Evolutionary conservation across 2,888 invertebrate species (phyloP).

Genomic region (Chirona hameri): DNA sequence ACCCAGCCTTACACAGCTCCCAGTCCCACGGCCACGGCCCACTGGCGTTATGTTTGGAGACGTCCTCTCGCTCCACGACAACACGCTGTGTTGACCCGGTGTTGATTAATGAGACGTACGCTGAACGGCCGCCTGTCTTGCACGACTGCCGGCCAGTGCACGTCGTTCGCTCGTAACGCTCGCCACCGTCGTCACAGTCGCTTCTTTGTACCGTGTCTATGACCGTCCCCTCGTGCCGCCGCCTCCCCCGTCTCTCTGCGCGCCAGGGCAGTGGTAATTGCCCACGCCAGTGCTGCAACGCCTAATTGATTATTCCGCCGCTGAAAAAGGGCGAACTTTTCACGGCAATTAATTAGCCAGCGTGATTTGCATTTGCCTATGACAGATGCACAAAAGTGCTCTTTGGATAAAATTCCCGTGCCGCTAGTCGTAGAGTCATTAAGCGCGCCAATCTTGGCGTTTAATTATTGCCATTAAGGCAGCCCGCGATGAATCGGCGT

Average conservation of each 20-base stretch:
- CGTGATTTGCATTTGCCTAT: slow-evolving; percentile 23
- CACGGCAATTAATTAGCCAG: slow-evolving; percentile 10
- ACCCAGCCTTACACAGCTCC: no score
- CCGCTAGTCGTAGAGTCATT: neutral
- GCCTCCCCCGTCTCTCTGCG: neutral
- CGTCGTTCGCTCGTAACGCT: neutral
- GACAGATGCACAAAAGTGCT: slow-evolving; percentile 11
- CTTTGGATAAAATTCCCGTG: neutral
- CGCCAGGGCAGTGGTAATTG: neutral
- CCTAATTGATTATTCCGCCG: slow-evolving; percentile 1
- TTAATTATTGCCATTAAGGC: slow-evolving; percentile 24
- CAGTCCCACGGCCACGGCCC: no score
- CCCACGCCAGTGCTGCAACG: neutral
- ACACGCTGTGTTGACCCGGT: neutral
- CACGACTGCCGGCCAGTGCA: neutral
- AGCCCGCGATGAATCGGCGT: neutral
- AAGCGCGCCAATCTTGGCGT: slow-evolving; percentile 9
- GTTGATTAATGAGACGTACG: neutral
- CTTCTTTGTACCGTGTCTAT: neutral
- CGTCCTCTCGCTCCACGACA: neutral
- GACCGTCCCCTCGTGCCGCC: neutral
- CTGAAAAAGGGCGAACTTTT: slow-evolving; percentile 23
- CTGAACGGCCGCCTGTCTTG: neutral
- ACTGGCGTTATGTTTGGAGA: no score
- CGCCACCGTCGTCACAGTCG: neutral